Evolutionary conservation across 2,113 vertebrate genomes (phyloP).

Genomic region (Xiphorhynchus elegans): DNA sequence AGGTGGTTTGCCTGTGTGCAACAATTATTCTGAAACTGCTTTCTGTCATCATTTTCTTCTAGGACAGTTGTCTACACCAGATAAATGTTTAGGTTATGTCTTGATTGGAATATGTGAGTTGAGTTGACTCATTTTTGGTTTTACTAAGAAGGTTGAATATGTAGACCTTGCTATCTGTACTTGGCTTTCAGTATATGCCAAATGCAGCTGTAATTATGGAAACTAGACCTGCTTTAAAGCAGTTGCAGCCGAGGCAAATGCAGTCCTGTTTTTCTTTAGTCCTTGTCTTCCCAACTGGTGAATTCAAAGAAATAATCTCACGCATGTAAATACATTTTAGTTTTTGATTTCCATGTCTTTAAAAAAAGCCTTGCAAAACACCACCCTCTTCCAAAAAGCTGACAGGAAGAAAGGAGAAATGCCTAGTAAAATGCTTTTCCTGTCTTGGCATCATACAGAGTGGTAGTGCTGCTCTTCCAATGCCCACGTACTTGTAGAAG

Average conservation of each 20-base stretch:
- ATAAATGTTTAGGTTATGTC: not conserved
- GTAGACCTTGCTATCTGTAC: not conserved
- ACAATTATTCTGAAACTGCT: not conserved
- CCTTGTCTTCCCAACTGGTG: not conserved
- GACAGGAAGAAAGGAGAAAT: not conserved
- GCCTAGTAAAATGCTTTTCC: not conserved
- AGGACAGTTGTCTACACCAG: not conserved
- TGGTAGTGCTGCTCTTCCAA: not conserved
- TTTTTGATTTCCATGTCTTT: not conserved
- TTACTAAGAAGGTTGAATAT: not conserved
- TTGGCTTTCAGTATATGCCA: not conserved
- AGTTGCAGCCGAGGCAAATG: not conserved
- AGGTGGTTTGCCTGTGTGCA: not conserved
- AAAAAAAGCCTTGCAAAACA: not conserved
- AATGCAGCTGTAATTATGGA: not conserved
- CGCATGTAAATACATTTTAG: not conserved
- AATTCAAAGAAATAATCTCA: not conserved
- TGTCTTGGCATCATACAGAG: rapidly evolving
- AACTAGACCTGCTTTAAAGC: not conserved
- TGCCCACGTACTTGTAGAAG: not conserved
- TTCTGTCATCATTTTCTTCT: not conserved
- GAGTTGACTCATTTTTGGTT: not conserved
- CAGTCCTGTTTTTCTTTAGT: not conserved
- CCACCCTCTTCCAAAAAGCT: not conserved
- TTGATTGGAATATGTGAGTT: not conserved